Base-by-base conservation (phyloP, 2,113 vertebrate genomes). In the Elaphurus davidianus region DNA sequence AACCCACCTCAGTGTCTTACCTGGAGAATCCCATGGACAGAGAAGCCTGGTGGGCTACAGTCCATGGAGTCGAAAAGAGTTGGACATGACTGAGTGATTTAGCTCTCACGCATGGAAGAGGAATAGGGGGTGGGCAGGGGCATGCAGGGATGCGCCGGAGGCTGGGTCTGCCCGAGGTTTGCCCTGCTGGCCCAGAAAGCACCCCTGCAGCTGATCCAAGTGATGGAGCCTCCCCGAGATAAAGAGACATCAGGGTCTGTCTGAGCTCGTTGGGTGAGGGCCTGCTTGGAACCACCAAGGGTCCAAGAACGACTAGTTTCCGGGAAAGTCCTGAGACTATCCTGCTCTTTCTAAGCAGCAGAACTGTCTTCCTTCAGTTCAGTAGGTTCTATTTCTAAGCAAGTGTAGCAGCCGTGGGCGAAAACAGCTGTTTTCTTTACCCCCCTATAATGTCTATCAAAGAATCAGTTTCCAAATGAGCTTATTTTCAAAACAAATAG, bases 91-190 rank as follows among this genome's bases (percentile, higher is more conserved):
- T 43, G 40, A 43, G 23, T 43, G 23, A 43, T 23, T 76, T 76
- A 43, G 40, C 40, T 7, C 23, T 25, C 40, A 76, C 0, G 0
- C 28, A 40, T 5, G 47, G 84, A 57, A 23, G 81, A 50, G 74
- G 28, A 55, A 3, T 1, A 1, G 3, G 59, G 64, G 33, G 4
- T 0, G 3, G 45, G 9, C 17, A 12, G 14, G 40, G n/a, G n/a
- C 33, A 79, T 1, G 33, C 25, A 3, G 86, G 86, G 45, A 8
- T 6, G 3, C 0, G 0, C 36, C 0, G 0, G 79, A 45, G 30
- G 23, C 16, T 6, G 3, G 7, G n/a, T 71, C 11, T 16, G 27
- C 81, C 79, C 0, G 0, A 40, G 40, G 83, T 85, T 82, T 74
- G 52, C 52, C 54, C 87, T 86, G 30, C 43, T 33, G 55, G 21